Evolutionary conservation across 1,140 invertebrate genomes (phyloP).

Genomic region (Trachymyrmex septentrionalis): DNA sequence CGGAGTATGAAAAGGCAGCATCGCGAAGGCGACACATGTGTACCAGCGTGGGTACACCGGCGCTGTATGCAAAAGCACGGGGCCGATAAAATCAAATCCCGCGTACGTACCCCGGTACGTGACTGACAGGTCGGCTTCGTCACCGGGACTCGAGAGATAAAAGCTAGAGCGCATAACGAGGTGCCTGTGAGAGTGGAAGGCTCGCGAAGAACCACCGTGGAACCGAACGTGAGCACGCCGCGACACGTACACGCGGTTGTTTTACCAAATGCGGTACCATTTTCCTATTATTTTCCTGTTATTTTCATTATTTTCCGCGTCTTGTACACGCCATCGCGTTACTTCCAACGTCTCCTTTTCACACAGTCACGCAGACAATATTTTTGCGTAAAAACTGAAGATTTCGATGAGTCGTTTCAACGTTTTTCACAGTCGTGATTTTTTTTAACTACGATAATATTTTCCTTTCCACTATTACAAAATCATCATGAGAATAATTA

Average conservation of each 20-base stretch:
- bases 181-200: conserved; percentile 70
- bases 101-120: conserved; percentile 74
- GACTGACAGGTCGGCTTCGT: conserved; percentile 80
- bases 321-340: background rate
- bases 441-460: background rate
- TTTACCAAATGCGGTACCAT: background rate
- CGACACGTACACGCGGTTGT: conserved; percentile 12
- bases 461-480: background rate
- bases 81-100: conserved; percentile 80
- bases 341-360: conserved; percentile 2
- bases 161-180: conserved; percentile 80
- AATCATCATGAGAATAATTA: background rate
- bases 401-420: background rate
- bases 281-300: background rate
- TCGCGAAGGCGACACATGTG: conserved; percentile 78
- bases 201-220: conserved; percentile 3
- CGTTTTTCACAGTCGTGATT: background rate
- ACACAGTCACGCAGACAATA: background rate
- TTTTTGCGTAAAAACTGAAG: background rate
- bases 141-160: conserved; percentile 80
- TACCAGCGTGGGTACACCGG: conserved; percentile 71
- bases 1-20: conserved; percentile 54
- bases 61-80: conserved; percentile 65
- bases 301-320: conserved; percentile 21
- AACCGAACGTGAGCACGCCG: conserved; percentile 23